Conservation (phyloP, 2,888 invertebrate genomes). For the Philhelius pedissequus region DNA sequence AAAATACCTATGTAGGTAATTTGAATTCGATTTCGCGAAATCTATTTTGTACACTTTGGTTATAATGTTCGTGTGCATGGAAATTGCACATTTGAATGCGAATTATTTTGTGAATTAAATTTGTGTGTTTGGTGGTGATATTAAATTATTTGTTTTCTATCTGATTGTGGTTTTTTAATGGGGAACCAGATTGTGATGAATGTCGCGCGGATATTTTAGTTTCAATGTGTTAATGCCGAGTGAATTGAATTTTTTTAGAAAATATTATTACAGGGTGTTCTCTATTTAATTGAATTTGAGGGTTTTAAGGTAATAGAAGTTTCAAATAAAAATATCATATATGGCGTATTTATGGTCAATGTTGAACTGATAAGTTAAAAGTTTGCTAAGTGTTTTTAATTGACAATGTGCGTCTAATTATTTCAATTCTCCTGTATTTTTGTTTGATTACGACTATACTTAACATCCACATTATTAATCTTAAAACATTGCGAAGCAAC, state of each 20-base stretch:
- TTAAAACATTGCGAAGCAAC: too few species aligned
- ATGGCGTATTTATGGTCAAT: too few species aligned
- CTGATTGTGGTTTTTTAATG: conserved; percentile 29
- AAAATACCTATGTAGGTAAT: not conserved
- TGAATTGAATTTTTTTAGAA: not conserved
- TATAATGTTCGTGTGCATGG: not conserved
- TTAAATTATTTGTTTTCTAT: conserved; percentile 45
- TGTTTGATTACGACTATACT: too few species aligned
- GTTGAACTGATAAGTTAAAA: too few species aligned
- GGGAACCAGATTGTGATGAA: conserved; percentile 46
- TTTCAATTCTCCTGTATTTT: too few species aligned
- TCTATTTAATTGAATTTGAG: too few species aligned
- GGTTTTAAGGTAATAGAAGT: too few species aligned
- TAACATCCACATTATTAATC: too few species aligned
- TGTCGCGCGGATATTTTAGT: conserved; percentile 32
- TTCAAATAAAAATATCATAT: too few species aligned
- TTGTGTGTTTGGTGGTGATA: conserved; percentile 14
- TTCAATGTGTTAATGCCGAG: not conserved
- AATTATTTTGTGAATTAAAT: conserved; percentile 53
- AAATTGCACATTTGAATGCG: conserved; percentile 4
- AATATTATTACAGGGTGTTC: not conserved
- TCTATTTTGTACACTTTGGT: conserved; percentile 6
- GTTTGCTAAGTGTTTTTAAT: too few species aligned
- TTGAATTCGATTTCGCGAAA: conserved; percentile 6
- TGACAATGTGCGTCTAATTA: too few species aligned